Percentiles rank a stretch among this genome's conserved stretches.
These are phyloP conservation scores for Caenorhabditis sulstoni DNA, from an alignment of 2,888 invertebrate species.

Conservation along the genomic window DNA sequence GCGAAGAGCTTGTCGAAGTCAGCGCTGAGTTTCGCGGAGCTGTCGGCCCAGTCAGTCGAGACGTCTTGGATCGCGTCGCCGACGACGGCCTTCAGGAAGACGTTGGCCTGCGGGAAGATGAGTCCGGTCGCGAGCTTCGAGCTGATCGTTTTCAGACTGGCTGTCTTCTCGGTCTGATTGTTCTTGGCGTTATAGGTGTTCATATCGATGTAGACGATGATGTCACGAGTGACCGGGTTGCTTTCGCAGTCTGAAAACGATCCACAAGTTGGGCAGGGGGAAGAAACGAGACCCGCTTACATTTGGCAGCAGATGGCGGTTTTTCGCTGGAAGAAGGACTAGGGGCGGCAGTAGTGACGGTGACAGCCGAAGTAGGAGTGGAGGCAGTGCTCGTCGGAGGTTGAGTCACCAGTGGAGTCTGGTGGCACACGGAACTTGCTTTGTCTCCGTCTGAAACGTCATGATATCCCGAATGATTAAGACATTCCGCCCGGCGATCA, in stretches of 20 bases:
- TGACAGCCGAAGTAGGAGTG: neutral
- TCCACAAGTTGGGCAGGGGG: too few species aligned
- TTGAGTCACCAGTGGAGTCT: slow-evolving; percentile 6
- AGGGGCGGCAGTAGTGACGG: neutral
- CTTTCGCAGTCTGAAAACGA: slow-evolving; percentile 43
- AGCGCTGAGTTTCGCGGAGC: slow-evolving; percentile 10
- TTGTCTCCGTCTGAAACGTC: slow-evolving; percentile 48
- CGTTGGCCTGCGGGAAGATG: slow-evolving; percentile 40
- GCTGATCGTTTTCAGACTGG: slow-evolving; percentile 12
- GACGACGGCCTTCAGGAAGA: slow-evolving; percentile 41
- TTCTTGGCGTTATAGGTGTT: slow-evolving; percentile 27
- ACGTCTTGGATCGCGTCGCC: slow-evolving; percentile 14
- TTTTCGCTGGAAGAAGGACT: neutral
- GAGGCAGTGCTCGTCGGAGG: neutral
- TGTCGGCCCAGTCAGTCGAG: slow-evolving; percentile 14
- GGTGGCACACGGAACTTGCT: slow-evolving; percentile 50
- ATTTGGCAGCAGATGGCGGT: slow-evolving; percentile 25
- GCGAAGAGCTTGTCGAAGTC: slow-evolving; percentile 48
- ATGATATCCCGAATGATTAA: neutral
- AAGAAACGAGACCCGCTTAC: slow-evolving; percentile 1
- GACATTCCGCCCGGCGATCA: slow-evolving; percentile 13
- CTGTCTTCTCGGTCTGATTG: slow-evolving; percentile 41
- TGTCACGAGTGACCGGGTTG: slow-evolving; percentile 34
- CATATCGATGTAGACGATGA: slow-evolving; percentile 51
- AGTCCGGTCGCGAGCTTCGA: slow-evolving; percentile 18